Evolutionary conservation across 2,113 vertebrate species (phyloP).

Genomic region (Glaucidium brasilianum): DNA sequence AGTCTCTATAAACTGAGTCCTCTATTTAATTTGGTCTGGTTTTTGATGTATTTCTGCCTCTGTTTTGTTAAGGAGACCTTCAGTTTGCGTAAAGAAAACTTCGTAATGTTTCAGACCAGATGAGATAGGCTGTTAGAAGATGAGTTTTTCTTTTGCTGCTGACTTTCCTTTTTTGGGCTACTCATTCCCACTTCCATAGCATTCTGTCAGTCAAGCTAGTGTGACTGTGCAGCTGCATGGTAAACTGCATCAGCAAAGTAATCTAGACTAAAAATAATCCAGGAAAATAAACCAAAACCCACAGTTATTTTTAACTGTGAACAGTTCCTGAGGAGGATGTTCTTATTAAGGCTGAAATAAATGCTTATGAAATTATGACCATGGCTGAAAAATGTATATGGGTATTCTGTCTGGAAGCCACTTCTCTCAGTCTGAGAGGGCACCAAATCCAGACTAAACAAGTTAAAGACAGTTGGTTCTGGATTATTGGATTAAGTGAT

Average conservation of each 20-base stretch:
- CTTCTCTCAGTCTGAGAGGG: not conserved
- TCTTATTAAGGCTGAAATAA: not conserved
- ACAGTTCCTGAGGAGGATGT: not conserved
- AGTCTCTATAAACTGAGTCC: not conserved
- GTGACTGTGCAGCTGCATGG: not conserved
- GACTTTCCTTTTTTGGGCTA: not conserved
- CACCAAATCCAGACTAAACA: not conserved
- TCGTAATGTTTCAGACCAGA: not conserved
- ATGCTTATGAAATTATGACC: not conserved
- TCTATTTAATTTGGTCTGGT: not conserved
- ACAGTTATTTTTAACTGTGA: not conserved
- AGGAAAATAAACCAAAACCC: not conserved
- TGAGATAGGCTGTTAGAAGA: not conserved
- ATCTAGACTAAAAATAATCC: not conserved
- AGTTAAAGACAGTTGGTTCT: not conserved
- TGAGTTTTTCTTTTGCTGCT: not conserved
- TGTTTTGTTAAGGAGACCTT: not conserved
- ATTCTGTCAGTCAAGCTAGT: not conserved
- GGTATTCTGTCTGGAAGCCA: not conserved
- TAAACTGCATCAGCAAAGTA: not conserved
- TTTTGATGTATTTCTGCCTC: not conserved
- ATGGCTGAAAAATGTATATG: not conserved
- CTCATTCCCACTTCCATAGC: not conserved
- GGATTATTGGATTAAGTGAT: constrained; percentile 18
- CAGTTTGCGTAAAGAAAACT: not conserved